phyloP scores from a whole-genome alignment of 1,140 invertebrate species.

The Glossosoma conforme region DNA sequence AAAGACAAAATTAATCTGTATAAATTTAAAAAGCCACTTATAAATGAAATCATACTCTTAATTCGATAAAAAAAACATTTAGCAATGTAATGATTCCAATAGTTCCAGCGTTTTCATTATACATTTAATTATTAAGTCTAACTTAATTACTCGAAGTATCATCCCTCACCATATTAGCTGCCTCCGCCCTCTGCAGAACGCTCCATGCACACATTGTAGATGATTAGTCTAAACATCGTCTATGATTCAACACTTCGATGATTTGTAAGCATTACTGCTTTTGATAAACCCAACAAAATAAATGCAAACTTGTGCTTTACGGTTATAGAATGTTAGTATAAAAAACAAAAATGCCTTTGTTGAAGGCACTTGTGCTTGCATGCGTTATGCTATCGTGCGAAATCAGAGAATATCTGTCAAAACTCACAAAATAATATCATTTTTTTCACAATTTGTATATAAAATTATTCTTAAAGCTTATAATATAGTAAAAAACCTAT shows the following conservation, averaged over 20 bases:
- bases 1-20: neutral
- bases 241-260: constrained; percentile 9
- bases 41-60: constrained; percentile 3
- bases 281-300: constrained; percentile 8
- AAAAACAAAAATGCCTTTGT: constrained; percentile 21
- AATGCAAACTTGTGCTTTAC: constrained; percentile 24
- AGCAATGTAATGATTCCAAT: neutral
- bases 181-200: neutral
- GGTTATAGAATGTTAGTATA: constrained; percentile 6
- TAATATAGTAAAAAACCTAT: constrained; percentile 20
- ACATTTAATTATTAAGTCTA: neutral
- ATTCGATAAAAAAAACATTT: neutral
- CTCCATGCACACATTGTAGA: neutral
- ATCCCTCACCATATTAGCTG: neutral
- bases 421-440: constrained; percentile 6
- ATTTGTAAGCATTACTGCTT: neutral
- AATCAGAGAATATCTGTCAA: constrained; percentile 5
- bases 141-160: neutral
- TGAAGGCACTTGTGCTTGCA: constrained; percentile 30
- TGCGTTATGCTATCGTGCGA: constrained; percentile 12
- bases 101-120: neutral
- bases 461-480: constrained; percentile 18
- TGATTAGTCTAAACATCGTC: neutral
- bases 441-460: constrained; percentile 11
- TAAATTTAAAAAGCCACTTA: constrained; percentile 4